Percentiles rank a stretch among this genome's conserved stretches.
phyloP scores from a whole-genome alignment of 2,888 invertebrate species.

The Leptopilina drosophilae region DNA sequence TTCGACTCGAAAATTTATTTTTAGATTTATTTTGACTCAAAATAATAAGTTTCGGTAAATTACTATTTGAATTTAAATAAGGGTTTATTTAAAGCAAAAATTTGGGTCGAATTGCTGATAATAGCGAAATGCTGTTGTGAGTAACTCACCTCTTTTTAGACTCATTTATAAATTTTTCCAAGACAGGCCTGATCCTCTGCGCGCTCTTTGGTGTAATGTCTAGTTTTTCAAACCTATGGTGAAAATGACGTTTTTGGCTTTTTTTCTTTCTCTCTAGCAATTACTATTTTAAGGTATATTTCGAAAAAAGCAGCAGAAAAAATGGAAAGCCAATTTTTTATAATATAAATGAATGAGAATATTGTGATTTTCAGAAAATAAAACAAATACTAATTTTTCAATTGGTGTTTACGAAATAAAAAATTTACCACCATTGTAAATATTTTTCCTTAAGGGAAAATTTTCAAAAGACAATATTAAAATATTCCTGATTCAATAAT shows the following conservation, averaged over 20 bases:
- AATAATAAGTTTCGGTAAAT: too few relatives aligned
- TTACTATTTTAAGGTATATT: conserved; percentile 50
- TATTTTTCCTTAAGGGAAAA: too few relatives aligned
- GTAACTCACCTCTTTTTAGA: conserved; percentile 93
- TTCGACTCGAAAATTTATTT: too few relatives aligned
- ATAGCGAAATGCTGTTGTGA: conserved; percentile 41
- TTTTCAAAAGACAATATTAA: too few relatives aligned
- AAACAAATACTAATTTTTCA: background rate
- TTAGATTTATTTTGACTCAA: too few relatives aligned
- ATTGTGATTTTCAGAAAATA: background rate
- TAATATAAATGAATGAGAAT: conserved; percentile 11
- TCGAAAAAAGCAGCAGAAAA: conserved; percentile 38
- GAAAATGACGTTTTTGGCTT: background rate
- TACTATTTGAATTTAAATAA: background rate
- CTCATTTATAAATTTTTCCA: conserved; percentile 99
- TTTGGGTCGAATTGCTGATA: background rate
- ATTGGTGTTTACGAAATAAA: too few relatives aligned
- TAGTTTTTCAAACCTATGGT: conserved; percentile 96
- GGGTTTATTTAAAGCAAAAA: background rate
- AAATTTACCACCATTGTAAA: too few relatives aligned
- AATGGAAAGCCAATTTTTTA: background rate
- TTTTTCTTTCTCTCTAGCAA: conserved; percentile 39
- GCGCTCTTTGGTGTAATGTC: conserved; percentile 99
- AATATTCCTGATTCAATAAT: too few relatives aligned
- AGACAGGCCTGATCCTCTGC: conserved; percentile 98